Evolutionary conservation across 2,113 vertebrate genomes (phyloP), one percentile per base, ranked within the genome.

Genomic region (Paramisgurnus dabryanus): DNA sequence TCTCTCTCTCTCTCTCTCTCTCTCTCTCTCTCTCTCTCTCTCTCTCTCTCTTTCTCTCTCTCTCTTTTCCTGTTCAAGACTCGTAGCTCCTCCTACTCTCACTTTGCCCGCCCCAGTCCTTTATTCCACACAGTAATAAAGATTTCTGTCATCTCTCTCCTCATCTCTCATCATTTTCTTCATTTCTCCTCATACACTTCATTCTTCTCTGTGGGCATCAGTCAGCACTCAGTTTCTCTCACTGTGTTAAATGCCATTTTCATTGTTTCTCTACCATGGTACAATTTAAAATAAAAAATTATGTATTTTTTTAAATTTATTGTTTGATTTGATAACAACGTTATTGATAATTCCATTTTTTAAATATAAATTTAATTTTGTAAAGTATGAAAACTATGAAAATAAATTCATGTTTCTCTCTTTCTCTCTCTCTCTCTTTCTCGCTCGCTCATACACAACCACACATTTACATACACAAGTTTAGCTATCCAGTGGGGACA

Each of bases 51-150:
- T 89, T 86, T 87, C 60, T 66, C 57, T 55, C 10, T 66, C 85
- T 88, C 82, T 85, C 85, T 86, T 87, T 88, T 88, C 17, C 7
- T 91, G 89, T 90, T 87, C 85, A 81, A 87, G 87, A 85, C 87
- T 17, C 71, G 79, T 75, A 7, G 40, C 85, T 84, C 85, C 87
- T 78, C 73, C 76, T 47, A 40, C 43, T 45, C 7, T 71, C 34
- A 13, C 39, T 57, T 34, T 40, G 13, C 11, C 70, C 81, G 40
- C 67, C 55, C 45, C 41, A 27, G 22, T 45, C 15, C 18, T 85
- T 12, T 49, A 57, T 87, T 88, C 27, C 39, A 84, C 87, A 9
- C 41, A 58, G 18, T 12, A 41, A 43, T 64, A 69, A 58, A 78
- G 50, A 66, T 80, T 79, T 63, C 71, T 65, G 18, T 64, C 78